phyloP scores from a whole-genome alignment of 2,113 vertebrate species.

The Passer montanus region DNA sequence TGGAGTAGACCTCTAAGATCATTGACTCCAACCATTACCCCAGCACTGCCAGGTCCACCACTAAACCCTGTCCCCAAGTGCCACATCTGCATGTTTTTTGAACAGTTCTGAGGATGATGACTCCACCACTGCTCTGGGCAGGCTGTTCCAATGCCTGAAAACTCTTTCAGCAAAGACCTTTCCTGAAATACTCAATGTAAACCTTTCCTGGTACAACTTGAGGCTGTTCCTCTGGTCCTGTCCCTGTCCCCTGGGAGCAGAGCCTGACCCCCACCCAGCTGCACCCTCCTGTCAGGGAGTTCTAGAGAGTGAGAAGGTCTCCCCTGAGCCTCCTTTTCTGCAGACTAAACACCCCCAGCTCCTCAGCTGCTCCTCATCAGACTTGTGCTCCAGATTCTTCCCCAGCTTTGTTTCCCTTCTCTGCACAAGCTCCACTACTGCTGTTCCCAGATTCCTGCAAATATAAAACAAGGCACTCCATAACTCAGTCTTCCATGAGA shows the following conservation, averaged over 20 bases:
- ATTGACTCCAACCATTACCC: not conserved
- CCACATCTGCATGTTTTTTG: not conserved
- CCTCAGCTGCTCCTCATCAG: not conserved
- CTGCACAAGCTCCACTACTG: rapidly evolving
- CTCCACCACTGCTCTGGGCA: not conserved
- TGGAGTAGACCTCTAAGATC: not conserved
- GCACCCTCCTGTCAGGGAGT: not conserved
- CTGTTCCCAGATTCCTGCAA: not conserved
- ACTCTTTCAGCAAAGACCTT: not conserved
- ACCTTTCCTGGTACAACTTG: not conserved
- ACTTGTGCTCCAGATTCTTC: not conserved
- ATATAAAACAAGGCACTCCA: not conserved
- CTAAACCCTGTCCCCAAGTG: not conserved
- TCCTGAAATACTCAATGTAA: not conserved
- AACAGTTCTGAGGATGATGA: not conserved
- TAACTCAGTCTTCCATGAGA: not conserved
- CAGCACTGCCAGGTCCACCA: not conserved
- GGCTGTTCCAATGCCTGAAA: not conserved
- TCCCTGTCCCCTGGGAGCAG: not conserved
- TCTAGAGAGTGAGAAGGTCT: not conserved
- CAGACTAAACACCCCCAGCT: not conserved
- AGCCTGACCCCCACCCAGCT: not conserved
- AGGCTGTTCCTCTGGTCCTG: rapidly evolving
- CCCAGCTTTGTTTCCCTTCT: not conserved
- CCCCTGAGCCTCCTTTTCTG: not conserved